phyloP scores from a whole-genome alignment of 2,888 invertebrate genomes.

The Xestia rhomboidea region DNA sequence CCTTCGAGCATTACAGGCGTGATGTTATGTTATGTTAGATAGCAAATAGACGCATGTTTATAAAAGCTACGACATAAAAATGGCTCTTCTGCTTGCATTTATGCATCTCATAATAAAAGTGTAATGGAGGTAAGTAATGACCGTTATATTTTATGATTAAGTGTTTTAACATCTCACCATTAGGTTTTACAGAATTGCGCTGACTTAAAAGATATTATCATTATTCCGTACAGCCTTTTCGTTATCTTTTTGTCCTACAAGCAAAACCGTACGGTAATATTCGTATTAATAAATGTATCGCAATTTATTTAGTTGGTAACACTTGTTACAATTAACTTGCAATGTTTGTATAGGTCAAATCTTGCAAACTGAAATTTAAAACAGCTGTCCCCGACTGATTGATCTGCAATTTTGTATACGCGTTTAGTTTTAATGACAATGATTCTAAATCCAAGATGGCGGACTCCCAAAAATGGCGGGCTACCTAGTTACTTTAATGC shows the following conservation, averaged over 20 bases:
- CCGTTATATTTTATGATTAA: constrained; percentile 55
- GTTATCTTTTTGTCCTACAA: background rate
- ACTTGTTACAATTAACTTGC: background rate
- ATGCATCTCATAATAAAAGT: constrained; percentile 28
- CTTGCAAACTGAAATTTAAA: too few relatives aligned
- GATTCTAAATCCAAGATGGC: too few relatives aligned
- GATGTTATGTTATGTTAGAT: too few relatives aligned
- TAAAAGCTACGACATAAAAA: background rate
- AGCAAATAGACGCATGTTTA: background rate
- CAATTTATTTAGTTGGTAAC: background rate
- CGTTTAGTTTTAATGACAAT: too few relatives aligned
- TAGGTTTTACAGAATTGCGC: constrained; percentile 36
- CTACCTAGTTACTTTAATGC: too few relatives aligned
- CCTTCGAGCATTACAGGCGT: too few relatives aligned
- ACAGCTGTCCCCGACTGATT: too few relatives aligned
- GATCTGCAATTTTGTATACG: too few relatives aligned
- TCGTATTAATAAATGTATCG: background rate
- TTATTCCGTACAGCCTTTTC: constrained; percentile 10
- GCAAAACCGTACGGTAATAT: background rate
- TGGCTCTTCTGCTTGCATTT: constrained; percentile 29
- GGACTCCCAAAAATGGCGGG: too few relatives aligned
- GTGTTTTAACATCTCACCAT: constrained; percentile 54
- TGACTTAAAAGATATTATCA: constrained; percentile 27
- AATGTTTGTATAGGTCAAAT: too few relatives aligned
- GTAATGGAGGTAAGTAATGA: constrained; percentile 52